These are phyloP conservation scores for Protobothrops flavoviridis DNA, from an alignment of 2,113 vertebrate species.

Conservation along the genomic window DNA sequence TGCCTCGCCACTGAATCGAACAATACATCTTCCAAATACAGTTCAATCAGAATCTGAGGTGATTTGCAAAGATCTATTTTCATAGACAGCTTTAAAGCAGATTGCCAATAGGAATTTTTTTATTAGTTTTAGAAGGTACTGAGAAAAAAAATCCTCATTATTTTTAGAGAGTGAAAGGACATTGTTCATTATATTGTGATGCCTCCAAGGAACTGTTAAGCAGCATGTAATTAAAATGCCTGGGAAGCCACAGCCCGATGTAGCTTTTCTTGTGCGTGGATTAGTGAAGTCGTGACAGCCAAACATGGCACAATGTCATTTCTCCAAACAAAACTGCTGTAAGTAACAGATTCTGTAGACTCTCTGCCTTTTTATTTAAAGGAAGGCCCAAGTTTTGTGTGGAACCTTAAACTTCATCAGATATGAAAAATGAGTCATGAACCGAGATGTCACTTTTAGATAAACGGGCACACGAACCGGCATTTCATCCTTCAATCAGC, in stretches of 20 bases:
- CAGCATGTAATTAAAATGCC: constrained; percentile 39
- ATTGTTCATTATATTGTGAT: constrained; percentile 20
- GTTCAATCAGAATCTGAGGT: neutral
- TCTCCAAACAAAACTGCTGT: constrained; percentile 39
- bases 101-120: neutral
- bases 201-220: constrained; percentile 31
- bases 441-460: constrained; percentile 35
- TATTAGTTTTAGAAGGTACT: constrained; percentile 40
- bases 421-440: constrained; percentile 22
- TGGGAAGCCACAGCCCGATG: constrained; percentile 26
- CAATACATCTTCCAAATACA: neutral
- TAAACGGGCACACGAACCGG: constrained; percentile 24
- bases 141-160: neutral
- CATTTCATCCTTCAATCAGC: neutral
- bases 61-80: neutral
- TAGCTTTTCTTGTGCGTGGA: constrained; percentile 41
- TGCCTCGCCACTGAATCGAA: neutral
- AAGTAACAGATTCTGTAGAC: neutral
- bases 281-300: constrained; percentile 38
- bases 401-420: neutral
- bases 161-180: constrained; percentile 2
- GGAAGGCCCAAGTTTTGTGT: neutral
- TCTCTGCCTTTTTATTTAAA: constrained; percentile 1
- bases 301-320: constrained; percentile 25
- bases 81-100: neutral